These are phyloP conservation scores for Prosapia bicincta DNA, from an alignment of 2,888 invertebrate species.

Conservation along the genomic window DNA sequence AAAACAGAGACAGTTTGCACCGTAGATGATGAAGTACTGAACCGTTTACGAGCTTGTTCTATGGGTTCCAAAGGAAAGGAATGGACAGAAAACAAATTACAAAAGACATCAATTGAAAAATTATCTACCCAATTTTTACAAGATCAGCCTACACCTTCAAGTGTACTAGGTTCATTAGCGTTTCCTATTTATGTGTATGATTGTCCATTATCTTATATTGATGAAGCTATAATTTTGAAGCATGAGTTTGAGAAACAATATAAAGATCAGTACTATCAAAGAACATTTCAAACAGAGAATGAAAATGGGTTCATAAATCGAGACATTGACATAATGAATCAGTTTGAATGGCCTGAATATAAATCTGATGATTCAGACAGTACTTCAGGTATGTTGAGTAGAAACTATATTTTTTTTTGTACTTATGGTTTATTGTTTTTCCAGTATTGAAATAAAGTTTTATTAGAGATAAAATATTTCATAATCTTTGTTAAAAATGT, in stretches of 20 bases:
- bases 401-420: no score
- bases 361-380: constrained; percentile 51
- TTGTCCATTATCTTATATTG: constrained; percentile 57
- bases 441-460: no score
- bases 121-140: constrained; percentile 6
- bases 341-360: constrained; percentile 47
- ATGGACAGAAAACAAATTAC: constrained; percentile 29
- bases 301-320: constrained; percentile 39
- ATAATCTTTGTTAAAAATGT: no score
- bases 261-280: constrained; percentile 54
- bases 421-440: no score
- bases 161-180: constrained; percentile 43
- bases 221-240: constrained; percentile 52
- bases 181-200: constrained; percentile 66
- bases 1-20: constrained; percentile 33
- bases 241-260: constrained; percentile 43
- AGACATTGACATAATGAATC: constrained; percentile 44
- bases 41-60: constrained; percentile 39
- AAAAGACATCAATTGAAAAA: constrained; percentile 26
- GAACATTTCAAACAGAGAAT: constrained; percentile 48
- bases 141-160: constrained; percentile 17
- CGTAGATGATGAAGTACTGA: constrained; percentile 29
- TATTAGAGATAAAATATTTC: no score
- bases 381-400: constrained; percentile 38
- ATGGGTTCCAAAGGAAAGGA: constrained; percentile 39